Percentiles rank a stretch among this genome's conserved stretches.
These are phyloP conservation scores for Pentalonia nigronervosa DNA, from an alignment of 1,140 invertebrate genomes.

Conservation along the genomic window DNA sequence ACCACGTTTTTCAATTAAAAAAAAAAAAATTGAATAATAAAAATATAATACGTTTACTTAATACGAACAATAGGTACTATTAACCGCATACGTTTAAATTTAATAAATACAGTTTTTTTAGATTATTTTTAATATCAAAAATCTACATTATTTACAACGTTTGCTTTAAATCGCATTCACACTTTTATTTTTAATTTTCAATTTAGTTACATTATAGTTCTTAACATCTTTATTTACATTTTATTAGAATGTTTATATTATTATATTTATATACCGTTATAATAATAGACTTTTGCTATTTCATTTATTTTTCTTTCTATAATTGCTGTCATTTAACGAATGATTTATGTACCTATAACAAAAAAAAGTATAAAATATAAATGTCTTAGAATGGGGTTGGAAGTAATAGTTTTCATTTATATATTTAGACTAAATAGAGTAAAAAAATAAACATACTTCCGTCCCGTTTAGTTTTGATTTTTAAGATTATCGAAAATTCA, in stretches of 20 bases:
- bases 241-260: background rate
- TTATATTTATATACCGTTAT: background rate
- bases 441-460: background rate
- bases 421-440: background rate
- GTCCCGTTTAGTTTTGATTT: background rate
- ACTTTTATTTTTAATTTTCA: background rate
- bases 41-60: background rate
- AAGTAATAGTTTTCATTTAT: background rate
- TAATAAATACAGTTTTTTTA: background rate
- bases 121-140: background rate
- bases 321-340: background rate
- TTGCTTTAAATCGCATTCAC: background rate
- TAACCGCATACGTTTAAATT: background rate
- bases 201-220: background rate
- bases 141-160: background rate
- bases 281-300: background rate
- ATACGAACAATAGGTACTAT: background rate
- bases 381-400: background rate
- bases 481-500: background rate
- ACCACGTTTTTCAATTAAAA: background rate
- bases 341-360: background rate
- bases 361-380: background rate
- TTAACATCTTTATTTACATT: background rate
- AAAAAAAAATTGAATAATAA: background rate
- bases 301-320: background rate